Base-by-base conservation (phyloP, 2,888 invertebrate genomes). In the Parelbella ahira region DNA sequence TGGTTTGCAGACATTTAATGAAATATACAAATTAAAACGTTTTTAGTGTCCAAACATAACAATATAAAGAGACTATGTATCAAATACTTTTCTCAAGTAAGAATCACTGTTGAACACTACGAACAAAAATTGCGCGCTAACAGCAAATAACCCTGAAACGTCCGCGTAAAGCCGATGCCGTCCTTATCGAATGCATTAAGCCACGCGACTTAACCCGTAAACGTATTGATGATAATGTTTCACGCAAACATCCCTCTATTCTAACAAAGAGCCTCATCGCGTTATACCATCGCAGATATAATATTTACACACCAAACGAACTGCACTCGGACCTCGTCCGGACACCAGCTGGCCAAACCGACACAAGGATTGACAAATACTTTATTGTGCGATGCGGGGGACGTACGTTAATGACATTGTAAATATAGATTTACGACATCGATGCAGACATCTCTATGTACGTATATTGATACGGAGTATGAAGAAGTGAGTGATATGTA, bases 301-400 rank as follows among this genome's bases (percentile, higher is more conserved):
- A 32, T 24, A 25, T 37, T 30, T 28, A 29, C 20, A 9, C 20
- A 21, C 34, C 37, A 47, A 49, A 39, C 32, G 33, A 15, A 4
- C 9, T 24, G 24, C 33, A 39, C 39, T 11, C 8, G 51, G 47
- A 44, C 49, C 51, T 52, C 47, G 53, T 50, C 18, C 18, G 11
- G 4, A 41, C 48, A 19, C 42, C 46, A 52, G 44, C 58, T 58
- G 50, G 49, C 36, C 46, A 60, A 65, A 68, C 58, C 30, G 34
- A 55, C 28, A 56, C 70, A 68, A 69, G 68, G 66, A 57, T 59
- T 47, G 34, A 36, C 53, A 60, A 53, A 54, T 39, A 54, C 11
- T 13, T 24, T 30, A n/a, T n/a, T 37, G 32, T 18, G 41, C 42
- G 41, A 45, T 49, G 49, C 52, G 29, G 45, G 54, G 38, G n/a